Evolutionary conservation across 2,888 invertebrate species (phyloP).

Genomic region (Meliscaeva auricollis): DNA sequence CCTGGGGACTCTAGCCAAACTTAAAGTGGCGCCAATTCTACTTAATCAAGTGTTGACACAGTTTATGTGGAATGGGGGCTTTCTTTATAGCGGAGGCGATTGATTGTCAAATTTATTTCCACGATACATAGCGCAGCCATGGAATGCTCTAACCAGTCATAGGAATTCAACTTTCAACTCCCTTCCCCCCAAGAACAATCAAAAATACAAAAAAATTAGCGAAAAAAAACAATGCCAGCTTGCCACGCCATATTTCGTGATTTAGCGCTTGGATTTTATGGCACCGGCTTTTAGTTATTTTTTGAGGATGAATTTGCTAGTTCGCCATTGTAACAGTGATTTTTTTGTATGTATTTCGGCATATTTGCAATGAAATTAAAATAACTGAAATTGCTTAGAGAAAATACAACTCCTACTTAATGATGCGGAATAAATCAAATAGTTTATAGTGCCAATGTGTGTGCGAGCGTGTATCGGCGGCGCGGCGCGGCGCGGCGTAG

Average conservation of each 20-base stretch:
- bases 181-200: neutral
- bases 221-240: constrained; percentile 50
- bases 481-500: no score
- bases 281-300: neutral
- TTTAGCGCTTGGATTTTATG: constrained; percentile 41
- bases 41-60: constrained; percentile 61
- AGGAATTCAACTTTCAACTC: neutral
- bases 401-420: constrained; percentile 60
- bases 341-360: constrained; percentile 36
- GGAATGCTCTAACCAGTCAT: neutral
- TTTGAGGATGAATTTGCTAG: neutral
- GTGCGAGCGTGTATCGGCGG: neutral
- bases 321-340: neutral
- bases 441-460: constrained; percentile 36
- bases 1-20: constrained; percentile 4
- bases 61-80: constrained; percentile 21
- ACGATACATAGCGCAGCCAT: neutral
- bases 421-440: constrained; percentile 67
- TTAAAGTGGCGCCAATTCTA: constrained; percentile 46
- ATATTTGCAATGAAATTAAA: constrained; percentile 63
- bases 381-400: constrained; percentile 36
- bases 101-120: constrained; percentile 35
- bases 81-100: constrained; percentile 18
- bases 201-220: neutral
- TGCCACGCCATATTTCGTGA: constrained; percentile 70